These are phyloP conservation scores for Astreopora myriophthalma DNA, from an alignment of 64 coral and sea anemone species.

Conservation along the genomic window DNA sequence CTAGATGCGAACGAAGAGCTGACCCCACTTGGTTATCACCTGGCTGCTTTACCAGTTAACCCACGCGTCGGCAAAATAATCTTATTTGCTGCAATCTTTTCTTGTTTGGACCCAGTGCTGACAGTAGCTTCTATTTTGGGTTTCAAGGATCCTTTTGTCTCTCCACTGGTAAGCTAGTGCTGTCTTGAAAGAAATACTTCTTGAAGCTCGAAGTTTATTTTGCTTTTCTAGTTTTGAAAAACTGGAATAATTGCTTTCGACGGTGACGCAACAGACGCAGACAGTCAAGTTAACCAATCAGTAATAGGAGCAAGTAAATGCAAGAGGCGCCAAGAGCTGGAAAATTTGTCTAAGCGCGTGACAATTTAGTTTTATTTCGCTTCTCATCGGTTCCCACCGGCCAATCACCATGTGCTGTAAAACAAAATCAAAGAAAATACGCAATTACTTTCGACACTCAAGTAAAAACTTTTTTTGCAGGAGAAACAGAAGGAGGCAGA, in stretches of 20 bases:
- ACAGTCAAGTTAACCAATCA: not conserved
- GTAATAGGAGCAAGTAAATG: not conserved
- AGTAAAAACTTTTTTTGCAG: constrained; percentile 12
- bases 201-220: no score
- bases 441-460: not conserved
- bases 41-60: constrained; percentile 90
- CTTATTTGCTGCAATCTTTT: constrained; percentile 96
- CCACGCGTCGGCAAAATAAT: constrained; percentile 98
- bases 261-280: not conserved
- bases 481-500: constrained; percentile 65
- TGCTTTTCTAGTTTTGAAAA: not conserved
- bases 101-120: constrained; percentile 93
- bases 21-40: constrained; percentile 90
- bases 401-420: not conserved
- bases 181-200: not conserved
- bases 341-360: no score
- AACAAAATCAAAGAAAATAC: not conserved
- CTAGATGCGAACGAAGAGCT: constrained; percentile 83
- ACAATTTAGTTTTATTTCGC: no score
- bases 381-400: no score
- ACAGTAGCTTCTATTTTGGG: constrained; percentile 92
- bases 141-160: constrained; percentile 95
- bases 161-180: constrained; percentile 73
- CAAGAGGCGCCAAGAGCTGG: not conserved
- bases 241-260: not conserved